Conservation (phyloP, 2,113 vertebrate genomes). For the Indicator indicator region DNA sequence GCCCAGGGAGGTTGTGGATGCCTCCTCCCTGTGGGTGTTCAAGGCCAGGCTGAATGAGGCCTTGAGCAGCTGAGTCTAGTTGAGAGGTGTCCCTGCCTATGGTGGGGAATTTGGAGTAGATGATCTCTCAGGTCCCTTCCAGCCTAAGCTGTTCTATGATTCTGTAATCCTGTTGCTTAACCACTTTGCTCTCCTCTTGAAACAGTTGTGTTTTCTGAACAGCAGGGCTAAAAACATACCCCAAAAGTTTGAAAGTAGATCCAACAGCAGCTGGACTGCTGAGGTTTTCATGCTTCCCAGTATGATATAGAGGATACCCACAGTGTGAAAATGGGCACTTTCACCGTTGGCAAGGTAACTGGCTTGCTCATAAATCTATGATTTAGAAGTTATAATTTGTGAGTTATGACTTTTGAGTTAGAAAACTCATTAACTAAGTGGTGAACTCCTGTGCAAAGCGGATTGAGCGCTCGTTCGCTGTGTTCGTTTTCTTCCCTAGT, state of each 20-base stretch:
- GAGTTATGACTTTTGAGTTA: background rate
- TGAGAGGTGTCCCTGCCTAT: too few species aligned
- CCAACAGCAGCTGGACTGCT: background rate
- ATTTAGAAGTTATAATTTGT: background rate
- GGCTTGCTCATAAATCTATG: background rate
- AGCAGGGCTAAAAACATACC: background rate
- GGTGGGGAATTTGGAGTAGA: too few species aligned
- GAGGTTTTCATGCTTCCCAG: background rate
- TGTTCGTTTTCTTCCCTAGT: background rate
- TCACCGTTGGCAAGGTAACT: background rate
- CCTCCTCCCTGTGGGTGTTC: too few species aligned
- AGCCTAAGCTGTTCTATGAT: too few species aligned
- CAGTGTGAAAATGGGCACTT: background rate
- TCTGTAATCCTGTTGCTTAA: background rate
- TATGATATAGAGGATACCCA: background rate
- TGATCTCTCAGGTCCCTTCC: too few species aligned
- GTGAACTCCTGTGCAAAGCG: background rate
- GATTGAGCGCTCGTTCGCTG: background rate
- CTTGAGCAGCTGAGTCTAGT: too few species aligned
- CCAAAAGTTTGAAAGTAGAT: background rate
- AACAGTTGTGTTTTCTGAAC: background rate
- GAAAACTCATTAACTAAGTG: background rate
- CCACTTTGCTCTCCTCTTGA: background rate
- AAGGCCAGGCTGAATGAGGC: too few species aligned
- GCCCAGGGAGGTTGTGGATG: too few species aligned